Evolutionary conservation across 92 coral and sea anemone species (phyloP).

Genomic region (Epizoanthus scotinus): DNA sequence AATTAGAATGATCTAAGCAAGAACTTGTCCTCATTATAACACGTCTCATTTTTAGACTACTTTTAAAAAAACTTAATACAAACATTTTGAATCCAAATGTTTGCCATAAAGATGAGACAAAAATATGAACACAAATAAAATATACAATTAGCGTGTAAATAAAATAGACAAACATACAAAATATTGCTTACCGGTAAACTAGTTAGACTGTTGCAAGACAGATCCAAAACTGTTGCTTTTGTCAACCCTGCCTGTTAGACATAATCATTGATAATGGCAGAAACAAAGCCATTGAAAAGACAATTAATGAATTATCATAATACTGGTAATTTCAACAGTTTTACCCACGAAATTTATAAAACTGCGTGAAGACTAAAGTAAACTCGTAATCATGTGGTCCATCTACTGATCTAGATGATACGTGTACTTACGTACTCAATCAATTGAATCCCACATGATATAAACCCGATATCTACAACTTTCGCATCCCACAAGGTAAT

Average conservation of each 20-base stretch:
- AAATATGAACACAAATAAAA: no score
- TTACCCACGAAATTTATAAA: conserved; percentile 9
- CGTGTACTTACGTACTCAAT: conserved; percentile 34
- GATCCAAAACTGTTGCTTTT: conserved; percentile 84
- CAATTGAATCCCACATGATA: background rate
- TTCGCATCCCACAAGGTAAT: background rate
- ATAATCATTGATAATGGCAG: background rate
- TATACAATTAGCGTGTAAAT: no score
- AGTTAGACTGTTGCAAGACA: conserved; percentile 80
- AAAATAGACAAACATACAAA: no score
- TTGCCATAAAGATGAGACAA: no score
- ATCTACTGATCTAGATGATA: background rate
- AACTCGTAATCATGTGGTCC: background rate
- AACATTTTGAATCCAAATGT: no score
- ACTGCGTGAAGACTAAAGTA: background rate
- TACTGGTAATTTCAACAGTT: no score
- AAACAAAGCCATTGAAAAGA: background rate
- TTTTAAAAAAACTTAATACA: no score
- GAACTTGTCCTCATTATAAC: no score
- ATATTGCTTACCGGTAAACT: conserved; percentile 72
- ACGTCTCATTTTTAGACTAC: no score
- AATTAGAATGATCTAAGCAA: no score
- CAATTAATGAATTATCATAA: no score
- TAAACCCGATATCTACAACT: no score
- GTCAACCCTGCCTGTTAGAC: conserved; percentile 72